Percentiles rank a stretch among this genome's conserved stretches.
These are phyloP conservation scores for Rhodeus uyekii DNA, from an alignment of 2,797 vertebrate genomes.

Conservation along the genomic window DNA sequence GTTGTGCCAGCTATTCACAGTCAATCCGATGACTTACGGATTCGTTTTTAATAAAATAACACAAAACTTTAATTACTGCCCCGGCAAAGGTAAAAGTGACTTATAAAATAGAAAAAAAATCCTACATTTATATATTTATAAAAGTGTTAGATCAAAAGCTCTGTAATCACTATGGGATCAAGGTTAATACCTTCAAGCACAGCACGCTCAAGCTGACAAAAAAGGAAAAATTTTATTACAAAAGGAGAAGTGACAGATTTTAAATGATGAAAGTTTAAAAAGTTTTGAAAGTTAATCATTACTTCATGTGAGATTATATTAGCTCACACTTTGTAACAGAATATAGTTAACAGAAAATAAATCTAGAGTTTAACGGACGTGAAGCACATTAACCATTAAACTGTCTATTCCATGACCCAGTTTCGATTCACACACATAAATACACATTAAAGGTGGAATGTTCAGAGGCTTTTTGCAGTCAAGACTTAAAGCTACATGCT, in stretches of 20 bases:
- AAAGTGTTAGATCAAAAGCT: slow-evolving; percentile 32
- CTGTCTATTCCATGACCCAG: background rate
- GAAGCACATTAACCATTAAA: background rate
- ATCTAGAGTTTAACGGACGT: slow-evolving; percentile 9
- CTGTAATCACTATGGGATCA: slow-evolving; percentile 20
- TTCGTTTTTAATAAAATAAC: slow-evolving; percentile 37
- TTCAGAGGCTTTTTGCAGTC: background rate
- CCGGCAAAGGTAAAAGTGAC: slow-evolving; percentile 18
- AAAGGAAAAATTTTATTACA: background rate
- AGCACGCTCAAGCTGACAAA: background rate
- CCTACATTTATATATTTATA: slow-evolving; percentile 16
- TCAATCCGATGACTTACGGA: slow-evolving; percentile 38
- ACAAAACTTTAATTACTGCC: slow-evolving; percentile 28
- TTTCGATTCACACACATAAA: background rate
- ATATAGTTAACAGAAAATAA: background rate
- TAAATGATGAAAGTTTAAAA: slow-evolving; percentile 27
- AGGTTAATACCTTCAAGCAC: slow-evolving; percentile 30
- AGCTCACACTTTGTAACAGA: background rate
- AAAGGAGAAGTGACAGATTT: slow-evolving; percentile 25
- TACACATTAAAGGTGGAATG: background rate
- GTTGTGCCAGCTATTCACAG: slow-evolving; percentile 46
- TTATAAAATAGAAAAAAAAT: slow-evolving; percentile 21
- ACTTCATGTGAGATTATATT: slow-evolving; percentile 20
- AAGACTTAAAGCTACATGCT: background rate
- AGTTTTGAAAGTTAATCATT: slow-evolving; percentile 30